Base-by-base conservation (phyloP, 2,113 vertebrate species). In the Beaufortia kweichowensis region DNA sequence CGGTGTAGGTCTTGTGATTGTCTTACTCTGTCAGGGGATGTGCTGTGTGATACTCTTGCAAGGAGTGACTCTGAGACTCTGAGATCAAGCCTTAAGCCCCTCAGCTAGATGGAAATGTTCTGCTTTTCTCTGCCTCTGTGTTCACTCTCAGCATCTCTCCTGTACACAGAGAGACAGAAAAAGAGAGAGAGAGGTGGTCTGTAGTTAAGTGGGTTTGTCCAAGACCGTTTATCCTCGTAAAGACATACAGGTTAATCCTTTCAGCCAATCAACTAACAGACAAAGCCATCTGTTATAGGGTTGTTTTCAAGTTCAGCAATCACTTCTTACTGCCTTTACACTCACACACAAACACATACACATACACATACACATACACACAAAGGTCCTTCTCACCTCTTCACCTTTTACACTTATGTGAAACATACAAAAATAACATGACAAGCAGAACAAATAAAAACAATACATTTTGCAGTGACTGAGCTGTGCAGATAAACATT, bases 301-400 rank as follows among this genome's bases (percentile, higher is more conserved):
- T 8, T 4, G 85, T 86, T 90, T 87, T 84, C 81, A 86, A 75
- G 74, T 90, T 89, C 90, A 82, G 86, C 87, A 89, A 92, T 91
- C 89, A 92, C 91, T 92, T 90, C 89, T 85, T 83, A 86, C 87
- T 88, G 88, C 66, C 82, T 73, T 35, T 75, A 78, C 64, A 10
- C 2, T 6, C 43, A 46, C 4, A 46, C 19, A 21, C 48, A 48
- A 3, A n/a, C 6, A 53, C 3, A 21, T 2, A 21, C 1, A 14
- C 41, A 3, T 12, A 3, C 3, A 1, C 41, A 14, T 11, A 3
- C 41, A 46, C 12, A 46, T 14, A n/a, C n/a, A n/a, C n/a, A n/a
- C n/a, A n/a, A n/a, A n/a, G n/a, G n/a, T n/a, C n/a, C n/a, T n/a
- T n/a, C n/a, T n/a, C n/a, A n/a, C n/a, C n/a, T n/a, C n/a, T n/a